Evolutionary conservation across 2,113 vertebrate species (phyloP).

Genomic region (Phylloscopus trochiloides): DNA sequence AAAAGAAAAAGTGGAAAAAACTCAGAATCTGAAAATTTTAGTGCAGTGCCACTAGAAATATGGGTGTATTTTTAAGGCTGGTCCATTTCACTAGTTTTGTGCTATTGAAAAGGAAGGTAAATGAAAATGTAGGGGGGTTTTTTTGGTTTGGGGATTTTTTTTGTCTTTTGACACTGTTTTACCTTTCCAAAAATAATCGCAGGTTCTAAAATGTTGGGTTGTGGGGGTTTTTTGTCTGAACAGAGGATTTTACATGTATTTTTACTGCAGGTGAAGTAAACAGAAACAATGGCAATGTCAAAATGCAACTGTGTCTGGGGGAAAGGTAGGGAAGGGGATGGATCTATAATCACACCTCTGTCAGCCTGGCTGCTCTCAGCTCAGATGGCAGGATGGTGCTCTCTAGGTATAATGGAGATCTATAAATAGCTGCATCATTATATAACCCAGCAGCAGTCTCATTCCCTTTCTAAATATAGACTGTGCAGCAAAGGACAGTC

Average conservation of each 20-base stretch:
- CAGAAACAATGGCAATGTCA: slow-evolving; percentile 32
- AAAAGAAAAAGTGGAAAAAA: background rate
- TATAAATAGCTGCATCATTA: slow-evolving; percentile 78
- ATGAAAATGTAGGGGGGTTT: background rate
- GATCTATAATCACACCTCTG: slow-evolving; percentile 52
- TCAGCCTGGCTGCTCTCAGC: slow-evolving; percentile 66
- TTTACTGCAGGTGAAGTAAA: slow-evolving; percentile 22
- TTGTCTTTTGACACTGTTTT: background rate
- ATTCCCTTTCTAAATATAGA: slow-evolving; percentile 79
- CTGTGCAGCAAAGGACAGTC: slow-evolving; percentile 69
- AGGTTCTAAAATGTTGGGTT: background rate
- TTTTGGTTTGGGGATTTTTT: background rate
- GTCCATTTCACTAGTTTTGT: background rate
- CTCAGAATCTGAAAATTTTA: background rate
- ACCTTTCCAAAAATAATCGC: background rate
- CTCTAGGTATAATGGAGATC: slow-evolving; percentile 74
- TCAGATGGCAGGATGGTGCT: slow-evolving; percentile 47
- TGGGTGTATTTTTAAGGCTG: background rate
- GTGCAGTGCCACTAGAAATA: background rate
- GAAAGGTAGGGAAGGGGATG: background rate
- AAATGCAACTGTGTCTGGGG: slow-evolving; percentile 29
- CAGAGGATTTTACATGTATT: slow-evolving; percentile 27
- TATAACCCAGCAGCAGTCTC: slow-evolving; percentile 73
- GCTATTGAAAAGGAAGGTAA: background rate
- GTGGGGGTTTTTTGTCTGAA: background rate